These are phyloP conservation scores for Pheosia gnoma DNA, from an alignment of 2,888 invertebrate genomes.

Conservation along the genomic window DNA sequence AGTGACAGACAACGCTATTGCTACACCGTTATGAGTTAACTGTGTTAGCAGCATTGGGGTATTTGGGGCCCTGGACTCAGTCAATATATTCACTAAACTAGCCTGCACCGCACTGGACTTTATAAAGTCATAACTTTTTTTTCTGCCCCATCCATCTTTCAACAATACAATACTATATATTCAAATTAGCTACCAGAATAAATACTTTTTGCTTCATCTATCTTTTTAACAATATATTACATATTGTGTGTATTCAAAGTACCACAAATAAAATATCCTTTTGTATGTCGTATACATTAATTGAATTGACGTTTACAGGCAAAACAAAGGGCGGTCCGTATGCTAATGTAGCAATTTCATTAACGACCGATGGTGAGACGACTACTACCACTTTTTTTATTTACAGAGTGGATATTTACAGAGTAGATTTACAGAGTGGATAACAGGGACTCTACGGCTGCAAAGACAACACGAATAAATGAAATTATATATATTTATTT, in stretches of 20 bases:
- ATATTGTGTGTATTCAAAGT: background rate
- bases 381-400: conserved; percentile 27
- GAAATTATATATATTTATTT: no score
- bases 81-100: no score
- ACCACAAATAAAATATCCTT: conserved; percentile 19
- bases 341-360: conserved; percentile 63
- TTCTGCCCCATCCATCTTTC: no score
- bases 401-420: no score
- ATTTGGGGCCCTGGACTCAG: no score
- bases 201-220: background rate
- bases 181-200: no score
- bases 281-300: conserved; percentile 22
- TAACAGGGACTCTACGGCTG: conserved; percentile 23
- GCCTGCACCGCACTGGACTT: no score
- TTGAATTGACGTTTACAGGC: conserved; percentile 15
- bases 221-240: background rate
- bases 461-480: background rate
- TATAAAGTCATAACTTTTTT: no score
- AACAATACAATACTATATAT: no score
- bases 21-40: no score
- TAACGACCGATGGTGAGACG: conserved; percentile 59
- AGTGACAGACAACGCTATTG: no score
- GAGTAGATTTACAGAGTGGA: conserved; percentile 20
- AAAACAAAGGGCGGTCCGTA: conserved; percentile 40
- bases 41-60: no score